Evolutionary conservation across 2,888 invertebrate genomes (phyloP).

Genomic region (Thymelicus acteon): DNA sequence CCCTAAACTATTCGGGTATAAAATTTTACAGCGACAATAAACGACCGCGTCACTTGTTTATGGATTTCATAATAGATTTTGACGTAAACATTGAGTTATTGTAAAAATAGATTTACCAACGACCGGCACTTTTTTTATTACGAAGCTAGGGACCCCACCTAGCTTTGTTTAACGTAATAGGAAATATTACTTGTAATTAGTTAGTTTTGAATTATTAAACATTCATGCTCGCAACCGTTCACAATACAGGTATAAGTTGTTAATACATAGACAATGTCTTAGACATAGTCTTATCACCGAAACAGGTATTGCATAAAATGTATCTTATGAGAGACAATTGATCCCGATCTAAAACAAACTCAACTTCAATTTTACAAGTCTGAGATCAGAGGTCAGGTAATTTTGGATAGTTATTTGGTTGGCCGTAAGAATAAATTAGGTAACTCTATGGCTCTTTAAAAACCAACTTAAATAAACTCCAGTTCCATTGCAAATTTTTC

Average conservation of each 20-base stretch:
- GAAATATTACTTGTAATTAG: neutral
- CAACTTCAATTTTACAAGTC: no score
- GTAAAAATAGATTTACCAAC: constrained; percentile 55
- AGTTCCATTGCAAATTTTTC: neutral
- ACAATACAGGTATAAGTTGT: no score
- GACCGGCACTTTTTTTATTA: neutral
- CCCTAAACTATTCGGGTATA: constrained; percentile 61
- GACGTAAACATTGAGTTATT: constrained; percentile 62
- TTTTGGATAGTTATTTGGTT: no score
- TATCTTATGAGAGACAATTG: no score
- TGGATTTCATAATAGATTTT: constrained; percentile 69
- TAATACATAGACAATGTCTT: no score
- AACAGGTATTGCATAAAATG: no score
- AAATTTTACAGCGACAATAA: constrained; percentile 71
- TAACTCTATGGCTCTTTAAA: neutral
- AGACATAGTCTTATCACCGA: no score
- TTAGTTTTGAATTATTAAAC: no score
- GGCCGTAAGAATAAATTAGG: neutral
- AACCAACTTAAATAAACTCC: constrained; percentile 41
- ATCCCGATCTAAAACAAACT: no score
- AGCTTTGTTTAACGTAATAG: neutral
- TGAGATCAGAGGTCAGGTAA: no score
- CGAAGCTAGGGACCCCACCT: neutral
- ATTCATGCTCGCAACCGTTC: no score
- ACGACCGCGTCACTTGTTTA: constrained; percentile 70